These are phyloP conservation scores for Myotis daubentonii DNA, from an alignment of 2,797 vertebrate species.

Conservation along the genomic window DNA sequence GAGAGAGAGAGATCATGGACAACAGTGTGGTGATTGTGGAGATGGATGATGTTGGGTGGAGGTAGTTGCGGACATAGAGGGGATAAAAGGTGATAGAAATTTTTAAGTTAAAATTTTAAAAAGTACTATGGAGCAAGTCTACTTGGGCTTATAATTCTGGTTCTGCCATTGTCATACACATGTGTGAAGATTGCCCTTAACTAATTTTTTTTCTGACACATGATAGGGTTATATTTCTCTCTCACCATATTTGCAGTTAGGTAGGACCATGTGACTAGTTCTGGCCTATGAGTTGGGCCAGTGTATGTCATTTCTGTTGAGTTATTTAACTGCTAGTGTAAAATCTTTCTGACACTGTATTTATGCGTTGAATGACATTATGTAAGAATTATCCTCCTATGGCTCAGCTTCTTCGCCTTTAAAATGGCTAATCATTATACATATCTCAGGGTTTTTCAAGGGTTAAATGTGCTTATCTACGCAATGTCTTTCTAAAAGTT, in stretches of 20 bases:
- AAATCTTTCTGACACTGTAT: background rate
- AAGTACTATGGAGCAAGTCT: background rate
- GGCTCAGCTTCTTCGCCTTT: background rate
- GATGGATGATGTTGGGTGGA: too few species aligned
- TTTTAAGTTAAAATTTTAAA: too few species aligned
- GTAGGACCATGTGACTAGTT: too few species aligned
- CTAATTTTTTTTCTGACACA: background rate
- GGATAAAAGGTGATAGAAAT: too few species aligned
- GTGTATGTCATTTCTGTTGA: background rate
- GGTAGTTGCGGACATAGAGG: too few species aligned
- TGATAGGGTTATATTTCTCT: background rate
- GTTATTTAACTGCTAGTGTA: background rate
- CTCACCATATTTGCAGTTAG: background rate
- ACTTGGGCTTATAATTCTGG: background rate
- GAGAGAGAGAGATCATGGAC: too few species aligned
- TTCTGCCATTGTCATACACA: background rate
- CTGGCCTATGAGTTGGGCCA: too few species aligned
- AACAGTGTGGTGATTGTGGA: too few species aligned
- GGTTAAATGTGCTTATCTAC: background rate
- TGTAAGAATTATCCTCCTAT: background rate
- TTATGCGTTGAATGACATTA: background rate
- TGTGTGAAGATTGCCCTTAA: background rate
- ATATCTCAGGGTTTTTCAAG: background rate
- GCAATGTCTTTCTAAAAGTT: background rate
- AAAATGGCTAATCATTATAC: background rate